Evolutionary conservation across 2,113 vertebrate species (phyloP), one percentile per base, ranked within the genome.

Genomic region (Pseudolaguvia tuberculata): DNA sequence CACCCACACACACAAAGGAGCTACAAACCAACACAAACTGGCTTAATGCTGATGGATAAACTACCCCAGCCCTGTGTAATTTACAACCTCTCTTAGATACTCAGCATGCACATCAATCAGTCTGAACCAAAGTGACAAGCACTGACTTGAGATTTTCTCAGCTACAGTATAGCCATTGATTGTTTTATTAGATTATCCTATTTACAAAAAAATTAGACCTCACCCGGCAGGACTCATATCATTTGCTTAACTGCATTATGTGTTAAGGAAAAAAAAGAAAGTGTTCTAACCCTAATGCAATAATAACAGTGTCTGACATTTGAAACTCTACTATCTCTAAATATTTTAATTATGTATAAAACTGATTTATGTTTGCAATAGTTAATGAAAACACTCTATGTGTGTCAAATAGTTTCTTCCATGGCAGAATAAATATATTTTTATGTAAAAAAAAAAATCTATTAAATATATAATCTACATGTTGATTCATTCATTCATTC

Each of bases 61-160:
- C 29, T 71, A 77, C 47, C 69, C 39, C 80, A 31, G 29, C 51
- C 51, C 20, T 17, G 45, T 65, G 70, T 78, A 72, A 87, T 82
- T 86, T 83, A 84, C 76, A 75, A 70, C 70, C 79, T 71, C 68
- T 80, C 67, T 73, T 78, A 82, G 77, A 79, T 73, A 66, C 31
- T 58, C 45, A 71, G 75, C 78, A 79, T 70, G 51, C 15, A 35
- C 70, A 68, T 77, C 80, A 76, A 76, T 83, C 79, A 79, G 35
- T 23, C 27, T 73, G 51, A 52, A 18, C 75, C 66, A 29, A 23
- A 85, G 81, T 83, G 77, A 83, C 20, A 70, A 72, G 71, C 51
- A 79, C 82, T 47, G 55, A 20, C 29, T 67, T 78, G 75, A 59
- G 78, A 82, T 79, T 84, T 86, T 82, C 76, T 23, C 63, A 59